These are phyloP conservation scores for Folsomia candida DNA, from an alignment of 2,888 invertebrate species.

Conservation along the genomic window DNA sequence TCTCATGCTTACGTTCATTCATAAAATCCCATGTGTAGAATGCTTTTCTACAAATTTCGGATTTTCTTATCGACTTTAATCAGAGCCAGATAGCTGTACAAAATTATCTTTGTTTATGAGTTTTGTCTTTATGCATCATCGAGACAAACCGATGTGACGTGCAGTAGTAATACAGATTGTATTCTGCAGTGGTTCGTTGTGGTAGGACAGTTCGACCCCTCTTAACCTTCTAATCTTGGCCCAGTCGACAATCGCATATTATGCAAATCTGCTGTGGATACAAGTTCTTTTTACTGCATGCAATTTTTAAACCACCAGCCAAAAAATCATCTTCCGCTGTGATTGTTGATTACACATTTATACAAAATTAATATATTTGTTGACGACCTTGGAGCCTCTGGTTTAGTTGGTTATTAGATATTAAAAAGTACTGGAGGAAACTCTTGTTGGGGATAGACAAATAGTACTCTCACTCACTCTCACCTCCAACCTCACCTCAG, in stretches of 20 bases:
- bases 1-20: slow-evolving; percentile 2
- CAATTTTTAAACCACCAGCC: no score
- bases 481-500: no score
- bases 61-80: slow-evolving; percentile 5
- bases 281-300: no score
- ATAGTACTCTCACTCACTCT: not conserved
- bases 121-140: no score
- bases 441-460: not conserved
- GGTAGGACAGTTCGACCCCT: slow-evolving; percentile 1
- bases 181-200: not conserved
- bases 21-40: not conserved
- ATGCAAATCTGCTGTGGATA: not conserved
- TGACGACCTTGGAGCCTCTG: no score
- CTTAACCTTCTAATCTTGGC: not conserved
- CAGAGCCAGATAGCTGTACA: not conserved
- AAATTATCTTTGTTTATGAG: not conserved
- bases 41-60: not conserved
- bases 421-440: not conserved
- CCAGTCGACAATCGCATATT: not conserved
- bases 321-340: no score
- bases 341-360: no score
- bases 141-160: no score
- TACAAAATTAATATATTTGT: no score
- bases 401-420: no score
- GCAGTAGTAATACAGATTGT: not conserved